Conservation (phyloP, 2,113 vertebrate genomes). For the Plecotus auritus region DNA sequence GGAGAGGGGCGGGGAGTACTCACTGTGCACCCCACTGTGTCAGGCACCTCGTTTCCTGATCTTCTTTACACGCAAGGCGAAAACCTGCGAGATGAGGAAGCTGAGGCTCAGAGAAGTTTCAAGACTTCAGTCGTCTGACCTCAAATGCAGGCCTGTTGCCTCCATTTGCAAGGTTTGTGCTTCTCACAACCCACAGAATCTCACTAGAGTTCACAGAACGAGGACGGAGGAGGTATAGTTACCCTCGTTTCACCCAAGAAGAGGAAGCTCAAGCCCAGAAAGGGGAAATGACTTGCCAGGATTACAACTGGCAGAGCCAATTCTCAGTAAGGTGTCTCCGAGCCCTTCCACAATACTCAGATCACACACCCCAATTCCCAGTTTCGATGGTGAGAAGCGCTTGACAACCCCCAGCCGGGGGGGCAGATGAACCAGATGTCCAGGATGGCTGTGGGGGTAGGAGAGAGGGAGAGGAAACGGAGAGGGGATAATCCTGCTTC, state of each 20-base stretch:
- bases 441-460: neutral
- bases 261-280: neutral
- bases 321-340: neutral
- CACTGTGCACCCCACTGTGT: fast-evolving
- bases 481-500: neutral
- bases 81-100: neutral
- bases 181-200: neutral
- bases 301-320: neutral
- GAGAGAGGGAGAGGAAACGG: neutral
- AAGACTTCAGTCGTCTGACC: neutral
- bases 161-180: neutral
- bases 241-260: neutral
- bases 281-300: neutral
- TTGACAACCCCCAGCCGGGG: neutral
- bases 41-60: neutral
- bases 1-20: too few relatives aligned
- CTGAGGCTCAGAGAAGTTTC: neutral
- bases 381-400: neutral
- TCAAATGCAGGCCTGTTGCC: neutral
- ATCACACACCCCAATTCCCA: neutral
- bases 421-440: neutral
- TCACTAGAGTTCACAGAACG: neutral
- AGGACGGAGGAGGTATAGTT: neutral
- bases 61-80: neutral
- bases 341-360: neutral